Conservation (phyloP, 2,797 vertebrate genomes). For the Rhinogobio ventralis region DNA sequence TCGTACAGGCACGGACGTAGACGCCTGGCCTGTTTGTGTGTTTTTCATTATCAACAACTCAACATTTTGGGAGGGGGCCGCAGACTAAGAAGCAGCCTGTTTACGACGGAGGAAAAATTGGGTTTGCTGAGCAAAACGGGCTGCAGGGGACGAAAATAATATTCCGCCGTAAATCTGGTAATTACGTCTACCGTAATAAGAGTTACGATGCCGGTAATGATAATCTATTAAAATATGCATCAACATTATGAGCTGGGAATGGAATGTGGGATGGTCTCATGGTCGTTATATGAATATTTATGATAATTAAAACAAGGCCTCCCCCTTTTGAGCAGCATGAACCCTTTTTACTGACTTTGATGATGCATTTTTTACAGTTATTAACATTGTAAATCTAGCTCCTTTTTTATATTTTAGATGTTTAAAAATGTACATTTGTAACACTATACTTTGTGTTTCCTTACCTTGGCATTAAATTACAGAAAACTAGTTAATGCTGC, state of each 20-base stretch:
- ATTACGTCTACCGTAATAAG: constrained; percentile 80
- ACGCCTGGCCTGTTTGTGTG: constrained; percentile 76
- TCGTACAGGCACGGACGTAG: constrained; percentile 77
- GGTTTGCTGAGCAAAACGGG: constrained; percentile 70
- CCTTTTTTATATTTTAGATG: not conserved
- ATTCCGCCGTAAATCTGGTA: constrained; percentile 79
- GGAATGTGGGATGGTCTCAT: constrained; percentile 70
- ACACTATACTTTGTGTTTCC: not conserved
- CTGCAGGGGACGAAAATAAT: constrained; percentile 75
- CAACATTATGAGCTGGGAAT: constrained; percentile 76
- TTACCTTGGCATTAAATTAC: not conserved
- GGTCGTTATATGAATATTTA: constrained; percentile 80
- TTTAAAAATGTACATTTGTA: not conserved
- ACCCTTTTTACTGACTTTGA: not conserved
- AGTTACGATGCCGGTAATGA: constrained; percentile 77
- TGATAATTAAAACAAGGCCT: constrained; percentile 79
- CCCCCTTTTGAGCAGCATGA: constrained; percentile 66
- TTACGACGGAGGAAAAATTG: constrained; percentile 61
- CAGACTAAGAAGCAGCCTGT: constrained; percentile 3
- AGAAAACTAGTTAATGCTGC: not conserved
- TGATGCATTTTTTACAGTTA: not conserved
- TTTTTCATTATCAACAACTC: constrained; percentile 81
- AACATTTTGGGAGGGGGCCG: constrained; percentile 61
- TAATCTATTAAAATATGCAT: constrained; percentile 84
- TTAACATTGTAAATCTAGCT: constrained; percentile 11